Evolutionary conservation across 2,888 invertebrate genomes (phyloP).

Genomic region (Drosophila koepferae): DNA sequence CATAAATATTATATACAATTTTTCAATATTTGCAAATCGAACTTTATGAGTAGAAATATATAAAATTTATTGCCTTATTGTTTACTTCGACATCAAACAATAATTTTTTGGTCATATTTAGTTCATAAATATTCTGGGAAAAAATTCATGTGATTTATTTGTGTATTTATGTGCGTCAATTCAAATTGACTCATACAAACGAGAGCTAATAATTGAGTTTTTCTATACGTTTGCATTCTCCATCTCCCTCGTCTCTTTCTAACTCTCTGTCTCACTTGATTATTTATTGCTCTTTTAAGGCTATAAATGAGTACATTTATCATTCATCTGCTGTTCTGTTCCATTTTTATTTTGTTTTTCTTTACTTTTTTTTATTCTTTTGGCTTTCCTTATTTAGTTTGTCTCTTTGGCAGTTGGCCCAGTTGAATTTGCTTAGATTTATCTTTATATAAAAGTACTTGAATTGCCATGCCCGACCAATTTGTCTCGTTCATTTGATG

Average conservation of each 20-base stretch:
- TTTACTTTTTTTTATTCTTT: background rate
- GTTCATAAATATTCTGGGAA: constrained; percentile 18
- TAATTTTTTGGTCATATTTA: background rate
- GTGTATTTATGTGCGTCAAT: constrained; percentile 41
- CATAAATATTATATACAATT: background rate
- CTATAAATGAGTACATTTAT: constrained; percentile 46
- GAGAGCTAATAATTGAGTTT: constrained; percentile 51
- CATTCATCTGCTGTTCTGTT: constrained; percentile 37
- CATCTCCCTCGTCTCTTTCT: background rate
- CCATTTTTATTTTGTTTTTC: constrained; percentile 6
- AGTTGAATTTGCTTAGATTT: constrained; percentile 36
- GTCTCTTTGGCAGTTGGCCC: constrained; percentile 7
- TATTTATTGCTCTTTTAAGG: constrained; percentile 43
- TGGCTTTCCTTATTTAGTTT: constrained; percentile 15
- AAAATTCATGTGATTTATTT: constrained; percentile 35
- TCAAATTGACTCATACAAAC: constrained; percentile 27
- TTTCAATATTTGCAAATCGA: background rate
- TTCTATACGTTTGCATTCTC: constrained; percentile 10
- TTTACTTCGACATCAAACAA: background rate
- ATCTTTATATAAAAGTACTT: constrained; percentile 34
- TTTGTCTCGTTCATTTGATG: constrained; percentile 63
- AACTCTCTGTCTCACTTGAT: constrained; percentile 17
- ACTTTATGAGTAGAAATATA: background rate
- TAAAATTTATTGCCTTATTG: background rate
- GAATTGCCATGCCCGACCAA: constrained; percentile 44